Evolutionary conservation across 2,888 invertebrate species (phyloP).

Genomic region (Eurytoma californica): DNA sequence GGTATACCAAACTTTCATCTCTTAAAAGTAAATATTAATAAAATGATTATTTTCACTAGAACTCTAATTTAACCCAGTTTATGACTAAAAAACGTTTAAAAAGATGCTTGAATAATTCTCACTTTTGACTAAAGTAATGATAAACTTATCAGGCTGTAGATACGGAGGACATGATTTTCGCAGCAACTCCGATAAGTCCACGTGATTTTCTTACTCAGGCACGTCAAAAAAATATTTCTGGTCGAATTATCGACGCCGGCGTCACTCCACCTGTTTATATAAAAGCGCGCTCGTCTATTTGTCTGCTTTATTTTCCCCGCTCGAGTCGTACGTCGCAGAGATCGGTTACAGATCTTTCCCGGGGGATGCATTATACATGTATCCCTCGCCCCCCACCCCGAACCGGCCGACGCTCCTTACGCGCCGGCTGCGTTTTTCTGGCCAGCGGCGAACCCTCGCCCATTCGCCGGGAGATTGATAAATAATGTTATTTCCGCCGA

Average conservation of each 20-base stretch:
- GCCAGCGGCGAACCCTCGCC: conserved; percentile 25
- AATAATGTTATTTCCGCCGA: conserved; percentile 66
- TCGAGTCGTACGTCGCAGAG: conserved; percentile 43
- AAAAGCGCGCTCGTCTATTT: not conserved
- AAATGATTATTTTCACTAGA: too few species aligned
- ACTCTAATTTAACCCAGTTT: too few species aligned
- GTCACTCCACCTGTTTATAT: conserved; percentile 43
- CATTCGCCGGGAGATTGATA: conserved; percentile 63
- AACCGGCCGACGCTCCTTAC: conserved; percentile 19
- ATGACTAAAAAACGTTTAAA: too few species aligned
- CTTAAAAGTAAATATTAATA: too few species aligned
- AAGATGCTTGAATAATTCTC: too few species aligned
- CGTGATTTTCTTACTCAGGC: not conserved
- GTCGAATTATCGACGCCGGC: conserved; percentile 40
- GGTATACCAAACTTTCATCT: too few species aligned
- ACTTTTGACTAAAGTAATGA: too few species aligned
- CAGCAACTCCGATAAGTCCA: not conserved
- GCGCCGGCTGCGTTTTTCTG: not conserved
- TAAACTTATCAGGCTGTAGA: too few species aligned
- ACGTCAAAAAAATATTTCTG: not conserved
- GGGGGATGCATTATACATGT: conserved; percentile 67
- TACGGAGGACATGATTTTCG: too few species aligned
- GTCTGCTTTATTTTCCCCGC: conserved; percentile 29
- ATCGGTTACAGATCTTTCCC: conserved; percentile 63
- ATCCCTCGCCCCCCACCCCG: conserved; percentile 52